Base-by-base conservation (phyloP, 2,888 invertebrate species). In the Polymixis flavicincta region DNA sequence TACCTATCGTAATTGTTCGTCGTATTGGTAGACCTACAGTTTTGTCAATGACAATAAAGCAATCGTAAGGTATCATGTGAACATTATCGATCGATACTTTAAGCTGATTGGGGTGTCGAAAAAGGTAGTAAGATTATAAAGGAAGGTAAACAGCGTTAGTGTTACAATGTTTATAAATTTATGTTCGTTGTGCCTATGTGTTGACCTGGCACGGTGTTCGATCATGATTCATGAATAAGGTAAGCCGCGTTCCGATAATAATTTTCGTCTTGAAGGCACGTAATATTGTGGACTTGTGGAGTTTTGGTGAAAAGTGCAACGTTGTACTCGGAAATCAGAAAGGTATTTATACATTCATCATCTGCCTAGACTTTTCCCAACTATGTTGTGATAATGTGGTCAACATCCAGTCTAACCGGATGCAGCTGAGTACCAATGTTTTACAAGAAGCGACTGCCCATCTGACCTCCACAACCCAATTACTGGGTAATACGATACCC, bases 241-340 rank as follows among this genome's bases (percentile, higher is more conserved):
- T 71, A 60, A 70, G 59, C 17, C 9, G 45, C 19, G 3, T 48
- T 55, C 32, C 32, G 57, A 6, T 69, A 37, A n/a, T n/a, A n/a
- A n/a, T 68, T 48, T 48, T 72, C n/a, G 45, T 67, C 67, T 67
- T 67, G 67, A 32, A 42, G 3, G n/a, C n/a, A n/a, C n/a, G n/a
- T n/a, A n/a, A n/a, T n/a, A n/a, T n/a, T n/a, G n/a, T n/a, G n/a
- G n/a, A n/a, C n/a, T n/a, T n/a, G n/a, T n/a, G n/a, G n/a, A n/a
- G n/a, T n/a, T n/a, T n/a, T n/a, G n/a, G n/a, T n/a, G n/a, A n/a
- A n/a, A n/a, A n/a, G n/a, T n/a, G n/a, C n/a, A n/a, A n/a, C n/a
- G n/a, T n/a, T n/a, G n/a, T n/a, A n/a, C n/a, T n/a, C n/a, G n/a
- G n/a, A n/a, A n/a, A n/a, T n/a, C n/a, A n/a, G n/a, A n/a, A n/a